Conservation (phyloP, 1,140 invertebrate species). For the Trichonephila clavata region DNA sequence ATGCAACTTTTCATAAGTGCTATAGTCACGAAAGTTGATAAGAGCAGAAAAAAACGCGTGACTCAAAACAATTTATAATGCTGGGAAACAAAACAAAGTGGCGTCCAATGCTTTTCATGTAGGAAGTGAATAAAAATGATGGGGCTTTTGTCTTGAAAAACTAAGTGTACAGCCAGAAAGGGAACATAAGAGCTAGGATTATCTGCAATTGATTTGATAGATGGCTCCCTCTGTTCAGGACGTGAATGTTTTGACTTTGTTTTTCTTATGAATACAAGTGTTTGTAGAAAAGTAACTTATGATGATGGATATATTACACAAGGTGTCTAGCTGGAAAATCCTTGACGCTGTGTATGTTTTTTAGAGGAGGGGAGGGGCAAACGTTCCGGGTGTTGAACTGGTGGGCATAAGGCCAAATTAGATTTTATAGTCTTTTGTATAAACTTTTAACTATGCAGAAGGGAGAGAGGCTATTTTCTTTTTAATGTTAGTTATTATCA, state of each 20-base stretch:
- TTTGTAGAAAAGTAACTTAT: too few species aligned
- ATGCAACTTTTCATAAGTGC: background rate
- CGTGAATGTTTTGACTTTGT: background rate
- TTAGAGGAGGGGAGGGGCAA: too few species aligned
- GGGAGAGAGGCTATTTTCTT: too few species aligned
- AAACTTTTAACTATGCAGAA: too few species aligned
- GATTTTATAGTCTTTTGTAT: too few species aligned
- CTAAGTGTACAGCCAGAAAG: background rate
- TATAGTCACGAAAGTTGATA: background rate
- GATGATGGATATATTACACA: too few species aligned
- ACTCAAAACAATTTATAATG: background rate
- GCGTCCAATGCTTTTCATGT: background rate
- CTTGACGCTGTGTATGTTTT: too few species aligned
- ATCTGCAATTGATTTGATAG: background rate
- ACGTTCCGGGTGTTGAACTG: too few species aligned
- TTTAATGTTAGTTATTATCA: too few species aligned
- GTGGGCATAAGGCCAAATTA: too few species aligned
- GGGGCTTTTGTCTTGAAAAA: background rate
- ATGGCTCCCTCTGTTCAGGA: background rate
- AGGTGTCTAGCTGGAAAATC: too few species aligned
- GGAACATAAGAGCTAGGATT: background rate
- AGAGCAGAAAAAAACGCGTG: background rate
- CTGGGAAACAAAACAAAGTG: background rate
- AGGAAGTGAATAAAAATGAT: constrained; percentile 8
- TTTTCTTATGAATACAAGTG: background rate